Evolutionary conservation across 2,888 invertebrate species (phyloP).

Genomic region (Allophyes oxyacanthae): DNA sequence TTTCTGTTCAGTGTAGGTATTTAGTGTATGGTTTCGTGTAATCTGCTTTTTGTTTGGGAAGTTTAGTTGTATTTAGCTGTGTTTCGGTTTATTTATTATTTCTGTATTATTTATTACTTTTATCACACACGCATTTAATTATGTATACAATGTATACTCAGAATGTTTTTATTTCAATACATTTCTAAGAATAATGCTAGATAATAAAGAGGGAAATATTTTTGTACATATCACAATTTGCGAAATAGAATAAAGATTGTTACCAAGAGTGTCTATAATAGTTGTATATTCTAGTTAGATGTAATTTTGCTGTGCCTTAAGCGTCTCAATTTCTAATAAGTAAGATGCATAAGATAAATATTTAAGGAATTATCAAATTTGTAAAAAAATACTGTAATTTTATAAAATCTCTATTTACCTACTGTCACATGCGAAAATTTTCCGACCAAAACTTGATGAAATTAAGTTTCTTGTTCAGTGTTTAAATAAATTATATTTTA

Average conservation of each 20-base stretch:
- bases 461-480: slow-evolving; percentile 50
- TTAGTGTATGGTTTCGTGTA: slow-evolving; percentile 53
- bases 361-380: slow-evolving; percentile 79
- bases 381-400: slow-evolving; percentile 78
- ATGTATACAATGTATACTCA: slow-evolving; percentile 44
- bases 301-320: slow-evolving; percentile 88
- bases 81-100: slow-evolving; percentile 57
- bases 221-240: slow-evolving; percentile 89
- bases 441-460: slow-evolving; percentile 68
- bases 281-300: slow-evolving; percentile 79
- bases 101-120: slow-evolving; percentile 57
- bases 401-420: slow-evolving; percentile 78
- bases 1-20: slow-evolving; percentile 53
- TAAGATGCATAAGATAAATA: slow-evolving; percentile 72
- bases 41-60: slow-evolving; percentile 45
- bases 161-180: slow-evolving; percentile 49
- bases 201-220: slow-evolving; percentile 83
- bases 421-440: slow-evolving; percentile 62
- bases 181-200: slow-evolving; percentile 63
- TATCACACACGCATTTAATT: slow-evolving; percentile 63
- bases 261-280: slow-evolving; percentile 85
- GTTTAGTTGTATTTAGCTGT: slow-evolving; percentile 50
- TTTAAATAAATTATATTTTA: slow-evolving; percentile 49
- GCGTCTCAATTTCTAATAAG: slow-evolving; percentile 87
- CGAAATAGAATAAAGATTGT: slow-evolving; percentile 77